These are phyloP conservation scores for Helicolenus hilgendorfi DNA, from an alignment of 2,797 vertebrate species.

Conservation along the genomic window DNA sequence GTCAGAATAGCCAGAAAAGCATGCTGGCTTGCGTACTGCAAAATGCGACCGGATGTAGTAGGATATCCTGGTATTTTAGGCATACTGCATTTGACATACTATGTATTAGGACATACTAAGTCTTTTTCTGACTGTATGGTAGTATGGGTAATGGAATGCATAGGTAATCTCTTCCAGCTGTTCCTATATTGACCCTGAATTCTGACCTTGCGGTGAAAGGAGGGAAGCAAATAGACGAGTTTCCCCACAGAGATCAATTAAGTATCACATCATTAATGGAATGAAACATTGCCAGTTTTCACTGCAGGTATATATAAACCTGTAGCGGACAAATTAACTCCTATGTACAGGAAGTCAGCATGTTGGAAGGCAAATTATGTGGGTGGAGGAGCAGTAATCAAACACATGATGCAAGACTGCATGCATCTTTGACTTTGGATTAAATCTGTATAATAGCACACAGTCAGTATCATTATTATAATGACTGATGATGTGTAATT, in stretches of 20 bases:
- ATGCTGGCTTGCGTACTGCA: too few relatives aligned
- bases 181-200: constrained; percentile 23
- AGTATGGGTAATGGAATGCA: too few relatives aligned
- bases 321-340: constrained; percentile 11
- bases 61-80: too few relatives aligned
- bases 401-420: background rate
- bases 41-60: too few relatives aligned
- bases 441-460: background rate
- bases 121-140: too few relatives aligned
- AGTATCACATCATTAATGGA: constrained; percentile 5
- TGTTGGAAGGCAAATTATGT: constrained; percentile 4
- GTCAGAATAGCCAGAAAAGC: too few relatives aligned
- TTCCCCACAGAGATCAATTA: constrained; percentile 39
- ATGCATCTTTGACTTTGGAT: constrained; percentile 9
- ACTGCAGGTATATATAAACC: background rate
- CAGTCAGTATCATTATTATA: background rate
- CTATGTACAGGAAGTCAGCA: background rate
- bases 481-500: background rate
- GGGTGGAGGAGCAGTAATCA: background rate
- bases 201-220: background rate
- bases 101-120: too few relatives aligned
- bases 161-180: background rate
- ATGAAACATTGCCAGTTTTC: constrained; percentile 12
- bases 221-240: constrained; percentile 9
- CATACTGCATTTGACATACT: too few relatives aligned